Percentiles rank a stretch among this genome's conserved stretches.
phyloP scores from a whole-genome alignment of 2,113 vertebrate genomes.

The Indicator maculatus region DNA sequence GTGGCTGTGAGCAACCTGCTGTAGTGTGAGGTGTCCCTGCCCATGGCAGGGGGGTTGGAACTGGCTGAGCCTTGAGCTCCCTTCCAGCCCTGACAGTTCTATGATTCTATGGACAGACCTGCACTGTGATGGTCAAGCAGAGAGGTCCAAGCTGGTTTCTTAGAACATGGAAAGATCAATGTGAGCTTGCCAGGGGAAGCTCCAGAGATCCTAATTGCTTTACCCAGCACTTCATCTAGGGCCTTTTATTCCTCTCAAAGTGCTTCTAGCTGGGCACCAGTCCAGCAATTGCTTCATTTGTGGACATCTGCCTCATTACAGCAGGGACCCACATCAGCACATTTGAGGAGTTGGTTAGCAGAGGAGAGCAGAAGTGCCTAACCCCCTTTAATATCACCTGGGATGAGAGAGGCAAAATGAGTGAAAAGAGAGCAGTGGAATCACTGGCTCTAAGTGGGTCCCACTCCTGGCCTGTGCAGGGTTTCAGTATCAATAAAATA shows the following conservation, averaged over 20 bases:
- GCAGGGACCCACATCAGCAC: background rate
- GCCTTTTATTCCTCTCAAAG: background rate
- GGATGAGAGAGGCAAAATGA: rapidly evolving
- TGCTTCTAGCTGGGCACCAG: background rate
- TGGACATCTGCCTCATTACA: background rate
- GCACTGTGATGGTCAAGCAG: background rate
- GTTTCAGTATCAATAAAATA: background rate
- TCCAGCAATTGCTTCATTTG: background rate
- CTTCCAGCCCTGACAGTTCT: too few species aligned
- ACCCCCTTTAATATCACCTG: background rate
- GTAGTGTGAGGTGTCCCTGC: too few species aligned
- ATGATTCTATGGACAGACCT: background rate
- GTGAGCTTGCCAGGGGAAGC: background rate
- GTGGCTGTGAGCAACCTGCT: too few species aligned
- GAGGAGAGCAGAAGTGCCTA: background rate
- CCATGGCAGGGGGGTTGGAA: too few species aligned
- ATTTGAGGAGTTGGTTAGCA: background rate
- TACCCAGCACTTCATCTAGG: background rate
- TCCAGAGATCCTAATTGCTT: background rate
- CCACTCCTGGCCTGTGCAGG: background rate
- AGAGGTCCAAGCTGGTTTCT: background rate
- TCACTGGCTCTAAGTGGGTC: rapidly evolving
- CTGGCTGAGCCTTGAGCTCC: too few species aligned
- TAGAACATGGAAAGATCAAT: background rate
- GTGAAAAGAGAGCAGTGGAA: background rate